phyloP scores from a whole-genome alignment of 2,113 vertebrate species.

The Siniperca knerii region DNA sequence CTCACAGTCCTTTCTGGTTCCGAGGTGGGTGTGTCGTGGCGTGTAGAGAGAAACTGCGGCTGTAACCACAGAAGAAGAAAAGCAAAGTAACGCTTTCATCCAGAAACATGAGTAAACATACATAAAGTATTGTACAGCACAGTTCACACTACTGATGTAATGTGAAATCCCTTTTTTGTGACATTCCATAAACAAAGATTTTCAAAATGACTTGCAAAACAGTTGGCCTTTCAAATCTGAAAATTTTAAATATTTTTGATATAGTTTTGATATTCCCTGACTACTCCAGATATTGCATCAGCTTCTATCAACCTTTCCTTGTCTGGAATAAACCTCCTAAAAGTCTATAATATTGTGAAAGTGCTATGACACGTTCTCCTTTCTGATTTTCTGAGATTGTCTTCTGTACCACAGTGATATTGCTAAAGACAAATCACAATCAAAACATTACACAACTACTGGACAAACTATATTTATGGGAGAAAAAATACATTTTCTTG shows the following conservation, averaged over 20 bases:
- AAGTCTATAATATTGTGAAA: not conserved
- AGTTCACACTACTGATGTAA: not conserved
- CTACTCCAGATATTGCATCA: not conserved
- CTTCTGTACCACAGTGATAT: not conserved
- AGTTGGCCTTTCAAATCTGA: not conserved
- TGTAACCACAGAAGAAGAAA: slow-evolving; percentile 68
- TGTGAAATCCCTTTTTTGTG: not conserved
- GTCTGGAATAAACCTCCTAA: not conserved
- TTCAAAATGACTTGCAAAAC: not conserved
- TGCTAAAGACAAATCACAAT: not conserved
- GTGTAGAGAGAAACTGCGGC: slow-evolving; percentile 79
- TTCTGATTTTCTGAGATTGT: not conserved
- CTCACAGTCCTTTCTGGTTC: slow-evolving; percentile 86
- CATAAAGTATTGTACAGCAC: not conserved
- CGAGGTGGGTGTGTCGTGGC: slow-evolving; percentile 80
- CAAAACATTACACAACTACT: not conserved
- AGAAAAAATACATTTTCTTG: not conserved
- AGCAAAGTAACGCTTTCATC: slow-evolving; percentile 25
- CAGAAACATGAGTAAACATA: not conserved
- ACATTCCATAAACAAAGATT: not conserved
- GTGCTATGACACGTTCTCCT: not conserved
- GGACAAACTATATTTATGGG: not conserved
- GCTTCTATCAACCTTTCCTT: not conserved
- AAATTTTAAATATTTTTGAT: not conserved
- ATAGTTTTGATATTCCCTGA: not conserved